Base-by-base conservation (phyloP, 1,140 invertebrate species). In the Leptinotarsa texana region DNA sequence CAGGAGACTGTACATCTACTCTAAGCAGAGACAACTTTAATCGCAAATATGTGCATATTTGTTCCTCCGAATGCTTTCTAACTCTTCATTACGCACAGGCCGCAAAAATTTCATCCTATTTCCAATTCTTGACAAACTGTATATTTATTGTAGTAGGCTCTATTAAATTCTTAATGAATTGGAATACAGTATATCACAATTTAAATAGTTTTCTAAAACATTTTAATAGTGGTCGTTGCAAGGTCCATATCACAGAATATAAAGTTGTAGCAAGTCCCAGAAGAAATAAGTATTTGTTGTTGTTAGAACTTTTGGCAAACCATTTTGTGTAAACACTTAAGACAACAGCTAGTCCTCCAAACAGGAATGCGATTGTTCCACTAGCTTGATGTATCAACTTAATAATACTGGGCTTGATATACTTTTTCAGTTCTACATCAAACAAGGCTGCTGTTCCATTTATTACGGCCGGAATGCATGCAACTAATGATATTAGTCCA, bases 261-360 rank as follows among this genome's bases (percentile, higher is more conserved):
- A 51, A 51, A 61, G 75, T 69, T 24, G 73, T 63, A 47, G 75
- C 21, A 49, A 82, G 61, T 6, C 75, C 78, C 42, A 80, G 63
- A 21, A 76, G 66, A 74, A 80, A 80, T 3, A 75, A 49, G 71
- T 70, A 69, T 24, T 77, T 71, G 63, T 75, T 78, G 3, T 72
- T 61, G 62, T 76, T 63, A 15, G 78, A 75, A 68, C 69, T 77
- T 67, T 73, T 77, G 8, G 21, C 73, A 72, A 79, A 83, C 82
- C 82, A 83, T 21, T 81, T 80, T 13, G 80, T 76, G 67, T 83
- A 83, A 11, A 82, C 74, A 72, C 80, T 81, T 63, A 82, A 75
- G 66, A 83, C 63, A 49, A 82, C 47, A 51, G 80, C 48, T n/a
- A 82, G 18, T n/a, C 79, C 79, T n/a, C 82, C 82, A 57, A 81